Evolutionary conservation across 35 echinoderm and acorn worm genomes (phyloP).

Genomic region (Hemicentrotus pulcherrimus): DNA sequence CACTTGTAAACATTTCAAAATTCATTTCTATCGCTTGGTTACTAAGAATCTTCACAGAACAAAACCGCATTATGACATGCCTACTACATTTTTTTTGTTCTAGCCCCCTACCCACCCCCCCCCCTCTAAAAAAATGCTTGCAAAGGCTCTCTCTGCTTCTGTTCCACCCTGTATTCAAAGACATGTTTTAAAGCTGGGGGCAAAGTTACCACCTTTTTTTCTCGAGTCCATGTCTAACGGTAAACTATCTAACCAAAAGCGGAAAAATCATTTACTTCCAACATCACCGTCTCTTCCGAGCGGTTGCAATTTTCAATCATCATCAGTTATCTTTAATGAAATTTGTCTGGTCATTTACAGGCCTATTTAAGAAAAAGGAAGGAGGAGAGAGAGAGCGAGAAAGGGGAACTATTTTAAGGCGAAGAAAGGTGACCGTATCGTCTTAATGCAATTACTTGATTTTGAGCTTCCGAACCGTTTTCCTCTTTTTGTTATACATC

Average conservation of each 20-base stretch:
- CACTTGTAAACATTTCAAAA: no score
- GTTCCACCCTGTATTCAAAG: no score
- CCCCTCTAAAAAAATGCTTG: no score
- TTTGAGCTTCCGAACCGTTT: background rate
- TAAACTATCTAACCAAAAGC: constrained; percentile 23
- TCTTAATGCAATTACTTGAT: constrained; percentile 28
- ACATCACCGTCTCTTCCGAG: constrained; percentile 18
- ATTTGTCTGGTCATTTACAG: constrained; percentile 28
- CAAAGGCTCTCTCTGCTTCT: no score
- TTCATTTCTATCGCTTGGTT: no score
- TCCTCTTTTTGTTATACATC: background rate
- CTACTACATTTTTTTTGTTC: no score
- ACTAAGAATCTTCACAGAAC: no score
- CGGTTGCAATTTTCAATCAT: constrained; percentile 30
- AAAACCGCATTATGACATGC: no score
- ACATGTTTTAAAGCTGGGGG: no score
- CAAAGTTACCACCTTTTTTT: background rate
- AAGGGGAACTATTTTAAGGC: background rate
- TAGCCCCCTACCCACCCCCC: no score
- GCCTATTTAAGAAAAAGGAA: background rate
- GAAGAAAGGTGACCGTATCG: constrained; percentile 4
- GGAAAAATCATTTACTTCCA: constrained; percentile 27
- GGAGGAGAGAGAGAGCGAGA: background rate
- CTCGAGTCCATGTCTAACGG: background rate
- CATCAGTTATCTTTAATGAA: constrained; percentile 15